phyloP scores from a whole-genome alignment of 2,113 vertebrate genomes.

The Cathartes aura region DNA sequence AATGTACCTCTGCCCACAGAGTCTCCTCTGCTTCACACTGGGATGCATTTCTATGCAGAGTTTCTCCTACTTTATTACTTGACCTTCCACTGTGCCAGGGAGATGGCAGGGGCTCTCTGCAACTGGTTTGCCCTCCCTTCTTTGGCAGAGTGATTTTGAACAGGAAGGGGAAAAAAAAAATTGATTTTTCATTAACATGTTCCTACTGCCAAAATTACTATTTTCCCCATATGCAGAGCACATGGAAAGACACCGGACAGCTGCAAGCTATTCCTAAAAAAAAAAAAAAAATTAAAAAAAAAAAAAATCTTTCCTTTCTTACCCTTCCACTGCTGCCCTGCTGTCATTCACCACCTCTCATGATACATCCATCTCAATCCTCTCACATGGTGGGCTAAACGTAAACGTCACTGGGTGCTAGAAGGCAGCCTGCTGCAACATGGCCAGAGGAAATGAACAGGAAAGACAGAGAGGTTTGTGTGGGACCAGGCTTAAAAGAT shows the following conservation, averaged over 20 bases:
- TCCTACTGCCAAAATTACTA: neutral
- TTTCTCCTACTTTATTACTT: neutral
- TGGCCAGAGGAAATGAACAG: neutral
- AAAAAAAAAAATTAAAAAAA: neutral
- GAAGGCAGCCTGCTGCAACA: neutral
- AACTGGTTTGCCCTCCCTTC: neutral
- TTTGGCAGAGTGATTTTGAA: neutral
- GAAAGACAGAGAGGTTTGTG: neutral
- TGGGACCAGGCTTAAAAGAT: neutral
- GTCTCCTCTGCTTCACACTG: neutral
- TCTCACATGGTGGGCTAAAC: neutral
- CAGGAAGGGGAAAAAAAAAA: neutral
- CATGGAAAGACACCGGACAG: neutral
- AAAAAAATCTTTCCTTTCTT: neutral
- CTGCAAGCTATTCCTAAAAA: neutral
- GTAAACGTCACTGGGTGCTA: neutral
- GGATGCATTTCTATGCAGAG: neutral
- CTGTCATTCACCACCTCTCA: neutral
- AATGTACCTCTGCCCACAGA: neutral
- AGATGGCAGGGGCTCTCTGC: neutral
- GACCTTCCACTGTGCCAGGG: neutral
- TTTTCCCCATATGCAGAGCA: neutral
- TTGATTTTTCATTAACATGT: neutral
- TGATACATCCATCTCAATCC: neutral
- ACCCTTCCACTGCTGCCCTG: neutral